phyloP scores from a whole-genome alignment of 2,888 invertebrate species.

The Pinctada fucata region DNA sequence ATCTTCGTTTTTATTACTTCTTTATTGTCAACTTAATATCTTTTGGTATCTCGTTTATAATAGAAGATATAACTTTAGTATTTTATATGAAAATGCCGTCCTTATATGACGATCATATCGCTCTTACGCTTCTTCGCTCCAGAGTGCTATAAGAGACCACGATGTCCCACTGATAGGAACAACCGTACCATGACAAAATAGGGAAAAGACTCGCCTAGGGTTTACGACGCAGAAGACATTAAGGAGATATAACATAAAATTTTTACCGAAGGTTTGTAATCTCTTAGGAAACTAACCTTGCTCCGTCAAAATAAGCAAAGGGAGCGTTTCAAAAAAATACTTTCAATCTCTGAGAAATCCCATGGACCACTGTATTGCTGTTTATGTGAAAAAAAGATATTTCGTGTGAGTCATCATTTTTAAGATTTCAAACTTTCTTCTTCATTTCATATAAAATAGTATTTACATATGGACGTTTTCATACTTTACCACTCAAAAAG shows the following conservation, averaged over 20 bases:
- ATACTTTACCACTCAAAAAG: too few species aligned
- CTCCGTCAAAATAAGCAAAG: slow-evolving; percentile 2
- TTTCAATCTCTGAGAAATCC: too few species aligned
- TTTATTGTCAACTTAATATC: neutral
- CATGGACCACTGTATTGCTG: neutral
- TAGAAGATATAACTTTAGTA: slow-evolving; percentile 13
- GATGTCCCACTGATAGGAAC: slow-evolving; percentile 16
- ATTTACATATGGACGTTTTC: neutral
- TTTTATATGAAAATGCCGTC: neutral
- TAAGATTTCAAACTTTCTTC: too few species aligned
- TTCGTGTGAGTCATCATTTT: too few species aligned
- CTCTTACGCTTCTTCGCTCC: slow-evolving; percentile 33
- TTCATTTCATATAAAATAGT: too few species aligned
- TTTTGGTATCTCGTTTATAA: slow-evolving; percentile 1
- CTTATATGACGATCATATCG: slow-evolving; percentile 30
- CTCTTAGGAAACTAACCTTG: slow-evolving; percentile 29
- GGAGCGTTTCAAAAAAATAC: slow-evolving; percentile 12
- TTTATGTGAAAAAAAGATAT: too few species aligned
- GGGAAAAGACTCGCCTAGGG: slow-evolving; percentile 29
- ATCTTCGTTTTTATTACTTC: neutral
- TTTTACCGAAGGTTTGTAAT: slow-evolving; percentile 25
- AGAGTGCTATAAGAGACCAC: slow-evolving; percentile 14
- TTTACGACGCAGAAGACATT: slow-evolving; percentile 36
- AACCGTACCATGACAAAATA: slow-evolving; percentile 11
- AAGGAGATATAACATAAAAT: slow-evolving; percentile 38